Conservation (phyloP, 2,113 vertebrate species). For the Pseudorectes ferrugineus region DNA sequence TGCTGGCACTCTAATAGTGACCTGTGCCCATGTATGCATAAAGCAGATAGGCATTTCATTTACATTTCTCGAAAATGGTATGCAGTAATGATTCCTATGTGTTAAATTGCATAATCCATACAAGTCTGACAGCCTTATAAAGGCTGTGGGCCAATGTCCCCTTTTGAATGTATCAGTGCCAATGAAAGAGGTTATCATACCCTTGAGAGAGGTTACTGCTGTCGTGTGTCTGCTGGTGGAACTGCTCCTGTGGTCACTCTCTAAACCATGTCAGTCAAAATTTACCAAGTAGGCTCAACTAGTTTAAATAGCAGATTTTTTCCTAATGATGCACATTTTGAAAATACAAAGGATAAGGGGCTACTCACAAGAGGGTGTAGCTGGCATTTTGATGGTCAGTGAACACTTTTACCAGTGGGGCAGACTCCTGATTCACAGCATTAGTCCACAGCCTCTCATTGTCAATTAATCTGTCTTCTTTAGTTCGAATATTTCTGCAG, state of each 20-base stretch:
- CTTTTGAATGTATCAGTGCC: conserved; percentile 18
- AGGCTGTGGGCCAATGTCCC: not conserved
- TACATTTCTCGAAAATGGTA: conserved; percentile 2
- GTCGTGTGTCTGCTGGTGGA: not conserved
- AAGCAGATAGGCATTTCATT: conserved; percentile 37
- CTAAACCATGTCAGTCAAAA: not conserved
- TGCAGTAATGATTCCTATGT: conserved; percentile 41
- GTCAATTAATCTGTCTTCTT: not conserved
- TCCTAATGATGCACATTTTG: not conserved
- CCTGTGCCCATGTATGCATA: conserved; percentile 24
- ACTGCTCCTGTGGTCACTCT: not conserved
- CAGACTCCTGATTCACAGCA: not conserved
- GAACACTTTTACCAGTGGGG: not conserved
- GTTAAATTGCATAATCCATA: conserved; percentile 59
- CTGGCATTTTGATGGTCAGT: not conserved
- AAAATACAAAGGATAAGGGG: not conserved
- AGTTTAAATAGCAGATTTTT: not conserved
- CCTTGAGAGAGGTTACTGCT: not conserved
- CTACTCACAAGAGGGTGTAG: not conserved
- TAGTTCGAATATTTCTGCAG: not conserved
- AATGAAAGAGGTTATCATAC: not conserved
- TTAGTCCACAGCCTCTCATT: not conserved
- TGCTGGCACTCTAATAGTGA: conserved; percentile 32
- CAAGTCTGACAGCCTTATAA: conserved; percentile 29
- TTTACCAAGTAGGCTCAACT: not conserved